Conservation (phyloP, 1,140 invertebrate genomes). For the Leucophenga varia region DNA sequence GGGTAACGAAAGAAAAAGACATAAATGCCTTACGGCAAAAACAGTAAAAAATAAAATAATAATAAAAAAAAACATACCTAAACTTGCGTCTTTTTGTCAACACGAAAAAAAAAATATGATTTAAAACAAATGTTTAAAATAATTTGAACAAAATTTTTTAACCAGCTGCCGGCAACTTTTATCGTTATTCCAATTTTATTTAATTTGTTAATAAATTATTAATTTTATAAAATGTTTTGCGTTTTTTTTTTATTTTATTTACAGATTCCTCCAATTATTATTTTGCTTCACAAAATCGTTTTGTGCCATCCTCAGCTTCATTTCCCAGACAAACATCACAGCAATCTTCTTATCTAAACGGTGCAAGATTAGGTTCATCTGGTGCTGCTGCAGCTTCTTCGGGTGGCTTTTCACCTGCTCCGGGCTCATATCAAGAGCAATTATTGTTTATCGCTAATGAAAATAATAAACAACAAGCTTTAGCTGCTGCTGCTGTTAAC, state of each 20-base stretch:
- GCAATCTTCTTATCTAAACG: conserved; percentile 6
- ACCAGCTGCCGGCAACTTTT: no score
- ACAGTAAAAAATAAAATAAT: no score
- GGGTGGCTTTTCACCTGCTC: conserved; percentile 28
- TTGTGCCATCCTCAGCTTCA: conserved; percentile 44
- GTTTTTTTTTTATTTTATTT: conserved; percentile 16
- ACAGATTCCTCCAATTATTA: conserved; percentile 46
- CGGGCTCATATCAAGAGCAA: conserved; percentile 52
- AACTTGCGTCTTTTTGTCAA: background rate
- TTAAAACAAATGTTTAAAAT: background rate
- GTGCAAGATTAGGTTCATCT: conserved; percentile 18
- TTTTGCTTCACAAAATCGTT: conserved; percentile 48
- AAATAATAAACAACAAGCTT: conserved; percentile 29
- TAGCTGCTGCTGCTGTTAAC: conserved; percentile 4
- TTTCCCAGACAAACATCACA: conserved; percentile 29
- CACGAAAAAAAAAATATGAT: background rate
- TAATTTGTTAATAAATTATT: background rate
- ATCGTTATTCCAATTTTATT: no score
- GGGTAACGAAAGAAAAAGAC: no score
- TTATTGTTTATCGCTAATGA: conserved; percentile 48
- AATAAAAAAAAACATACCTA: no score
- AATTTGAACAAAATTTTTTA: background rate
- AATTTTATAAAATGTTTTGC: background rate
- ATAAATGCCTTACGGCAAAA: no score
- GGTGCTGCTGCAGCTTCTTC: conserved; percentile 11